Percentiles rank a stretch among this genome's conserved stretches.
These are phyloP conservation scores for Bos taurus DNA, from an alignment of 2,113 vertebrate genomes.

Conservation along the genomic window DNA sequence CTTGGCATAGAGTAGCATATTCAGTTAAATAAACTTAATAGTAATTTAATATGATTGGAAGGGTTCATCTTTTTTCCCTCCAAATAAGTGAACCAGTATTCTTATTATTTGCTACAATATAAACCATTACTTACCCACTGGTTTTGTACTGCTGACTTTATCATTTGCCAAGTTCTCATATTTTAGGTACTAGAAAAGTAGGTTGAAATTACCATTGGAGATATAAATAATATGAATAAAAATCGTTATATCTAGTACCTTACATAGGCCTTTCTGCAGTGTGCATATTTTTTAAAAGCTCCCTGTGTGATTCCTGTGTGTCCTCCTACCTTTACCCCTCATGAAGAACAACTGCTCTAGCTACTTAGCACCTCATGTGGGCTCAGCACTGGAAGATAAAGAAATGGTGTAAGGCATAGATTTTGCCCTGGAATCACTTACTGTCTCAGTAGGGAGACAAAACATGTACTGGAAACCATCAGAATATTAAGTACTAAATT, in stretches of 20 bases:
- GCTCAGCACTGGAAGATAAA: background rate
- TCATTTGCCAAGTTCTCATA: background rate
- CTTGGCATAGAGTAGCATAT: background rate
- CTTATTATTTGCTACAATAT: background rate
- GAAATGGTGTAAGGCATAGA: background rate
- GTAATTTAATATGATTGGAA: background rate
- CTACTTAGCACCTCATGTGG: background rate
- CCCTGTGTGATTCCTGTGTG: background rate
- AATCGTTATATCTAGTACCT: background rate
- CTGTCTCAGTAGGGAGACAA: slow-evolving; percentile 33
- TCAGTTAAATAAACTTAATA: slow-evolving; percentile 12
- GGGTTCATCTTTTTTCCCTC: background rate
- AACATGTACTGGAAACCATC: slow-evolving; percentile 37
- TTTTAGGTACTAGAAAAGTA: background rate
- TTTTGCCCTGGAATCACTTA: slow-evolving; percentile 27
- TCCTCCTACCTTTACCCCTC: background rate
- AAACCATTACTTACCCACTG: background rate
- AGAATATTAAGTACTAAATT: slow-evolving; percentile 58
- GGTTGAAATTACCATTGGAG: background rate
- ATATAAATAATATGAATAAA: background rate
- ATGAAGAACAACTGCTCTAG: background rate
- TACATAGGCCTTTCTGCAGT: background rate
- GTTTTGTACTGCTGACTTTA: background rate
- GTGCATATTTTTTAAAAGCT: background rate
- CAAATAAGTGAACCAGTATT: background rate